Percentiles rank a stretch among this genome's conserved stretches.
Conservation (phyloP, 2,888 invertebrate genomes). For the Sphaerophoria rueppellii region DNA sequence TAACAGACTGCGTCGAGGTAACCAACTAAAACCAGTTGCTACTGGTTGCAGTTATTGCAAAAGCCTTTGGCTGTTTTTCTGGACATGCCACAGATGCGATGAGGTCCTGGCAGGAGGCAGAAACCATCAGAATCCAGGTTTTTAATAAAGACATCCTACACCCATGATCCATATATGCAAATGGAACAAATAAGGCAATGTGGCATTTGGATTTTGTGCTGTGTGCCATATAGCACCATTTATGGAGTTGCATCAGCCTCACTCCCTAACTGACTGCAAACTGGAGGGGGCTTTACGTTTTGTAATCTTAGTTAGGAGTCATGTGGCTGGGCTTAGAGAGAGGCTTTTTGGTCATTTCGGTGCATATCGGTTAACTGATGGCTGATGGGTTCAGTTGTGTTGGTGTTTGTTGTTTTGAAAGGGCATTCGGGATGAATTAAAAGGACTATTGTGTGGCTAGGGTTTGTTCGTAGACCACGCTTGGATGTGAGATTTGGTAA, state of each 20-base stretch:
- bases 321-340: slow-evolving; percentile 59
- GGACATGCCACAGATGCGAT: slow-evolving; percentile 36
- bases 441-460: neutral
- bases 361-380: slow-evolving; percentile 45
- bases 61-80: slow-evolving; percentile 45
- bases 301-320: slow-evolving; percentile 69
- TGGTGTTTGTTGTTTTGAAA: slow-evolving; percentile 10
- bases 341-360: slow-evolving; percentile 61
- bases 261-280: slow-evolving; percentile 51
- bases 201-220: slow-evolving; percentile 41
- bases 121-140: slow-evolving; percentile 38
- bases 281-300: slow-evolving; percentile 48
- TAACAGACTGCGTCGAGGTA: slow-evolving; percentile 17
- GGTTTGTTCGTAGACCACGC: slow-evolving; percentile 1
- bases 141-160: slow-evolving; percentile 63
- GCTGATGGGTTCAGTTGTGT: slow-evolving; percentile 40
- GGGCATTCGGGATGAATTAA: slow-evolving; percentile 5
- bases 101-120: slow-evolving; percentile 47
- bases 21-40: slow-evolving; percentile 42
- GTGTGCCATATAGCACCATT: slow-evolving; percentile 17
- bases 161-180: slow-evolving; percentile 54
- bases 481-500: slow-evolving; percentile 38
- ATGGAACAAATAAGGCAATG: slow-evolving; percentile 33
- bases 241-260: neutral
- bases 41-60: slow-evolving; percentile 35